A percentile compares a stretch with the other conserved stretches of the same genome.
These are phyloP conservation scores for Drosophila tani DNA, from an alignment of 1,140 invertebrate genomes.

Conservation along the genomic window DNA sequence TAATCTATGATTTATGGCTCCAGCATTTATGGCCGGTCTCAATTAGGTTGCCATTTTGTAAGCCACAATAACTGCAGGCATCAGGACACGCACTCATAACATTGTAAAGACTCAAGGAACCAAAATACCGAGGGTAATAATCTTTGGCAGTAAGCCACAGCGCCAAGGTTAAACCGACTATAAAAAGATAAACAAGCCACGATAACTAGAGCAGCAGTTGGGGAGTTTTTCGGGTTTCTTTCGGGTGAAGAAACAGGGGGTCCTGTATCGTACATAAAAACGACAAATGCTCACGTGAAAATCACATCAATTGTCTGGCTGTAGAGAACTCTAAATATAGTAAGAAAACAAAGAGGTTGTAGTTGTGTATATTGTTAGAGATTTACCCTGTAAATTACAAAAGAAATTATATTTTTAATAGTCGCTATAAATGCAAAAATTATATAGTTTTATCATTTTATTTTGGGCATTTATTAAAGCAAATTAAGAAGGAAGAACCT, in stretches of 20 bases:
- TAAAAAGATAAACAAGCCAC: slow-evolving; percentile 75
- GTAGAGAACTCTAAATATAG: slow-evolving; percentile 57
- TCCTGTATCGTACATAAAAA: slow-evolving; percentile 38
- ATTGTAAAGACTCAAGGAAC: slow-evolving; percentile 48
- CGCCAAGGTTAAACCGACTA: slow-evolving; percentile 71
- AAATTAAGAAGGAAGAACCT: neutral
- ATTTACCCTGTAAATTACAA: neutral
- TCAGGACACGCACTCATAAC: slow-evolving; percentile 70
- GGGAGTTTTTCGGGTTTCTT: neutral
- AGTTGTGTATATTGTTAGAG: too few relatives aligned
- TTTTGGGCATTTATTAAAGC: neutral
- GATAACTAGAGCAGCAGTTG: slow-evolving; percentile 47
- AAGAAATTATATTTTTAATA: neutral
- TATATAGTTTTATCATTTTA: too few relatives aligned
- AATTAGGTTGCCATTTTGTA: slow-evolving; percentile 78
- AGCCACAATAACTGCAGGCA: slow-evolving; percentile 68
- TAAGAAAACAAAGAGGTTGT: slow-evolving; percentile 4
- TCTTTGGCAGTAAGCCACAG: slow-evolving; percentile 60
- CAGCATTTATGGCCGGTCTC: slow-evolving; percentile 71
- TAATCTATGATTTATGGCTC: slow-evolving; percentile 77
- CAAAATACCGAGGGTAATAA: slow-evolving; percentile 54
- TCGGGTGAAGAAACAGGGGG: neutral
- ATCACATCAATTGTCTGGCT: slow-evolving; percentile 80
- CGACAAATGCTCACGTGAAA: slow-evolving; percentile 76
- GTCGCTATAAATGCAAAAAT: neutral